These are phyloP conservation scores for Polypterus bichir DNA, from an alignment of 2,113 vertebrate genomes.

Conservation along the genomic window DNA sequence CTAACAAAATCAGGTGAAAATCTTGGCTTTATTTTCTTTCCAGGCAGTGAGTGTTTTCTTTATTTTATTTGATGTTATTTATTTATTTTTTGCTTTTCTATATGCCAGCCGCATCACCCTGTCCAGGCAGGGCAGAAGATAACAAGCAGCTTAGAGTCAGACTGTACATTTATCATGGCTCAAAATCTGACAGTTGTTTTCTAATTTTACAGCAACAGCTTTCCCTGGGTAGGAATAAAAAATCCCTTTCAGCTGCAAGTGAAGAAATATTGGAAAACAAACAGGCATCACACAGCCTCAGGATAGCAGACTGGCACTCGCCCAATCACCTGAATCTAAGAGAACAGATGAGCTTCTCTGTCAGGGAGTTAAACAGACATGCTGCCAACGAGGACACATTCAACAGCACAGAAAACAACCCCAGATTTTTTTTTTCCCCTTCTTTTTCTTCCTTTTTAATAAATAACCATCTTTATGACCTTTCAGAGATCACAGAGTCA, in stretches of 20 bases:
- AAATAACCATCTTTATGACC: no score
- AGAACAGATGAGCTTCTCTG: conserved; percentile 14
- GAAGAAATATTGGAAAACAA: conserved; percentile 43
- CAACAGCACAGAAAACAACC: no score
- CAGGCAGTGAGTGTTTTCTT: neutral
- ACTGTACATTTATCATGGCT: conserved; percentile 43
- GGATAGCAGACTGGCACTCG: conserved; percentile 28
- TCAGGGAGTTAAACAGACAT: conserved; percentile 2
- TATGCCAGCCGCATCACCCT: conserved; percentile 22
- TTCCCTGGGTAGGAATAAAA: conserved; percentile 31
- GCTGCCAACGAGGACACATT: neutral
- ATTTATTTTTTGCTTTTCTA: conserved; percentile 14
- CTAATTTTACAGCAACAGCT: conserved; percentile 36
- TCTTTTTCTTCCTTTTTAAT: no score
- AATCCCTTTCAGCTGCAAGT: conserved; percentile 38
- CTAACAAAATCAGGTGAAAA: neutral
- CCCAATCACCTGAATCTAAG: conserved; percentile 23
- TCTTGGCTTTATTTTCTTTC: neutral
- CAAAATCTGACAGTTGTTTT: conserved; percentile 52
- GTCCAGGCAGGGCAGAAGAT: conserved; percentile 40
- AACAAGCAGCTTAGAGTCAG: conserved; percentile 49
- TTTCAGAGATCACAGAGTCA: no score
- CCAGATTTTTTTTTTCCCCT: no score
- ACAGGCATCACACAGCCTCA: conserved; percentile 36
- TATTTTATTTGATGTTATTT: conserved; percentile 14